Evolutionary conservation across 2,113 vertebrate species (phyloP).

Genomic region (Trachemys scripta): DNA sequence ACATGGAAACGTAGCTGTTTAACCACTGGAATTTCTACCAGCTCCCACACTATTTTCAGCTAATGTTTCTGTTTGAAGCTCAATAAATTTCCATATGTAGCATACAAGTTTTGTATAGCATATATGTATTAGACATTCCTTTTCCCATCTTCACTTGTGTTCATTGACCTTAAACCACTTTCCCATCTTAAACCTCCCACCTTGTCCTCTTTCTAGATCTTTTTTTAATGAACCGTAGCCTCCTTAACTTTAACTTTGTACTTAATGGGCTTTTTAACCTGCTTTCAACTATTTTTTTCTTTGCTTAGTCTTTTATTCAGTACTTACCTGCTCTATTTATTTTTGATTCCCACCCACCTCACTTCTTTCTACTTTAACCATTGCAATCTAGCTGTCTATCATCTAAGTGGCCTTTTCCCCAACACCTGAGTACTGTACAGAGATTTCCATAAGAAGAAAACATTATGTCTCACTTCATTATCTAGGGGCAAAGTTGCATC

Average conservation of each 20-base stretch:
- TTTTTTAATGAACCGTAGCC: background rate
- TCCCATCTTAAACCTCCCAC: background rate
- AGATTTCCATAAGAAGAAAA: background rate
- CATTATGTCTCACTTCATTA: background rate
- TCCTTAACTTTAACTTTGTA: background rate
- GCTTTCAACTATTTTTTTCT: background rate
- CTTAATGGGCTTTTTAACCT: background rate
- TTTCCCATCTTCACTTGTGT: background rate
- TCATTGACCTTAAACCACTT: background rate
- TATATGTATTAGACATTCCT: background rate
- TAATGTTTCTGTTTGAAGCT: background rate
- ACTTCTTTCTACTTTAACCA: background rate
- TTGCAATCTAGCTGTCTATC: background rate
- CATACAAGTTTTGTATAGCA: background rate
- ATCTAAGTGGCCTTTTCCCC: background rate
- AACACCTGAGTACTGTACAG: fast-evolving
- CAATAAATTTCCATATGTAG: background rate
- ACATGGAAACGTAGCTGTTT: background rate
- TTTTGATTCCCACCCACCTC: background rate
- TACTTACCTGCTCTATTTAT: background rate
- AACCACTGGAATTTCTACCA: background rate
- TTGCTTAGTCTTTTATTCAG: background rate
- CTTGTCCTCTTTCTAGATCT: background rate
- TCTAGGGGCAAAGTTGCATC: background rate
- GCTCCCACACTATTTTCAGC: background rate